phyloP scores from a whole-genome alignment of 2,113 vertebrate genomes.

The Chrysemys picta region DNA sequence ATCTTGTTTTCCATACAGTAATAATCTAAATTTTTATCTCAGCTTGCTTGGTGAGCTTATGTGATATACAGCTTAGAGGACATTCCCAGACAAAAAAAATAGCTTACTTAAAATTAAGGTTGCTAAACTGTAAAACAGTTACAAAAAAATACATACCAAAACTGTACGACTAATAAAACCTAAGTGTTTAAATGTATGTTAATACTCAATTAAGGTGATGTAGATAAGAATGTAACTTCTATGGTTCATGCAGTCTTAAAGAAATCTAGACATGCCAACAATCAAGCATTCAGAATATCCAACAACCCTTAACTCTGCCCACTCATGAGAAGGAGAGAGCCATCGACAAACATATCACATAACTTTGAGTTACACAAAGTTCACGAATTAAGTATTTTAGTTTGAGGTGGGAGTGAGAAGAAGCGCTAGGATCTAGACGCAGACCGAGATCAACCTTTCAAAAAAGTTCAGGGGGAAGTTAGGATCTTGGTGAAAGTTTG shows the following conservation, averaged over 20 bases:
- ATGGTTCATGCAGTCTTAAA: background rate
- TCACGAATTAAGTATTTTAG: background rate
- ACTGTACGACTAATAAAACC: background rate
- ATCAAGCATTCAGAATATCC: background rate
- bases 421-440: background rate
- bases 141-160: background rate
- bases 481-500: background rate
- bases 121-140: background rate
- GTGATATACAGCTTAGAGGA: background rate
- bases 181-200: background rate
- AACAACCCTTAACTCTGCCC: background rate
- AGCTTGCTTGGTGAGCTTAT: background rate
- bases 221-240: background rate
- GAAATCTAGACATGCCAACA: background rate
- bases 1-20: background rate
- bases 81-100: background rate
- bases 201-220: background rate
- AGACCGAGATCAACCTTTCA: constrained; percentile 8
- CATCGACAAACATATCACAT: background rate
- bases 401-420: background rate
- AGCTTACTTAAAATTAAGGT: background rate
- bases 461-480: constrained; percentile 13
- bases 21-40: background rate
- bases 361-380: background rate
- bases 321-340: background rate